Base-by-base conservation (phyloP, 2,113 vertebrate genomes). In the Sprattus sprattus region DNA sequence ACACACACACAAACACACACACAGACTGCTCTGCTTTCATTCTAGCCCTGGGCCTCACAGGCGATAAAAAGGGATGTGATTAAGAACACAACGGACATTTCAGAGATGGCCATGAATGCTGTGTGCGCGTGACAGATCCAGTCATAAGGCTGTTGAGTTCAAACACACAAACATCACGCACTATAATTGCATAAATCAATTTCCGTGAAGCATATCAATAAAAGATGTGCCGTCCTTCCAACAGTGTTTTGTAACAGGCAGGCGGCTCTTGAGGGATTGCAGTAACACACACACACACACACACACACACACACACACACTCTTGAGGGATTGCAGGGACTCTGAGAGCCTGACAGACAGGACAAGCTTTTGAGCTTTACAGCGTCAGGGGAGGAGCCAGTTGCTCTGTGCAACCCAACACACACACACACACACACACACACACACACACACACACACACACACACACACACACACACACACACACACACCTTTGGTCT, bases 291-390 rank as follows among this genome's bases (percentile, higher is more conserved):
- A n/a, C n/a, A n/a, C n/a, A n/a, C n/a, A n/a, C n/a, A n/a, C n/a
- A n/a, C n/a, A n/a, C n/a, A n/a, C n/a, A n/a, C n/a, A n/a, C n/a
- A n/a, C n/a, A n/a, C n/a, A n/a, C n/a, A n/a, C n/a, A n/a, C 25
- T 39, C 71, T 78, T 16, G 25, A 39, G 67, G 28, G 67, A 75
- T 10, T 28, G 28, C 67, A 32, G 28, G 3, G 60, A 71, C 64
- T 71, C 57, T 13, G 28, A 71, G 25, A 6, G 64, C 64, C n/a
- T 78, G 11, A 15, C 39, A 39, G 39, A 44, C 13, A 78, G 28
- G 25, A 75, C 67, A 75, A 75, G 67, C 67, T 75, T 75, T 75
- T 75, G 67, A 28, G 71, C 71, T 78, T 78, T 15, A 78, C 25
- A 39, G 10, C 28, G 10, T 32, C 64, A 32, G 64, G 71, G 71